Conservation (phyloP, 2,797 vertebrate genomes). For the Gymnoscopelus microlampas region DNA sequence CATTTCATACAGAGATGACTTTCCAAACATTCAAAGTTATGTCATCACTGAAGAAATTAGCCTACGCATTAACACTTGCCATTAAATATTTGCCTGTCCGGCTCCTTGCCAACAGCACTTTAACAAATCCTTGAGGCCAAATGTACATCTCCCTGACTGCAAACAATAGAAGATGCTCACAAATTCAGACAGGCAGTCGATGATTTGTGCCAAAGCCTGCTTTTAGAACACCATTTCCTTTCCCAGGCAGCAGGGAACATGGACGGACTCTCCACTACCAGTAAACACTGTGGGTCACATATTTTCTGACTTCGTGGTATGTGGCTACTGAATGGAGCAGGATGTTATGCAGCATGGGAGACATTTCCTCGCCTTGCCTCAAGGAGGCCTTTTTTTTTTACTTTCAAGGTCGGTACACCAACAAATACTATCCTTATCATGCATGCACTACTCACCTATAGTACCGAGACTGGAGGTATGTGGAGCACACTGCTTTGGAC, state of each 20-base stretch:
- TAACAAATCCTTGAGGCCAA: conserved; percentile 9
- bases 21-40: neutral
- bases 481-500: conserved; percentile 99
- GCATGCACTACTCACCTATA: conserved; percentile 88
- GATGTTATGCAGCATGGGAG: conserved; percentile 70
- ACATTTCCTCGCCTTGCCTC: conserved; percentile 70
- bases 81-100: conserved; percentile 21
- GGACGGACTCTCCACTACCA: conserved; percentile 39
- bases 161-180: conserved; percentile 23
- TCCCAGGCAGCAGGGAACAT: conserved; percentile 39
- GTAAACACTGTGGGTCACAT: conserved; percentile 58
- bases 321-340: conserved; percentile 63
- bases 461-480: conserved; percentile 98
- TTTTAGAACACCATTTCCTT: conserved; percentile 53
- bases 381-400: conserved; percentile 49
- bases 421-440: neutral
- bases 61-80: neutral
- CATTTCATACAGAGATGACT: conserved; percentile 7
- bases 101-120: conserved; percentile 13
- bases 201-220: conserved; percentile 36
- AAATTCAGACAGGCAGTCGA: conserved; percentile 16
- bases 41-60: neutral
- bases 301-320: conserved; percentile 57
- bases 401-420: conserved; percentile 17
- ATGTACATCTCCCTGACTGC: conserved; percentile 13